Evolutionary conservation across 2,888 invertebrate species (phyloP), one percentile per base, ranked within the genome.

Genomic region (Archips xylosteana): DNA sequence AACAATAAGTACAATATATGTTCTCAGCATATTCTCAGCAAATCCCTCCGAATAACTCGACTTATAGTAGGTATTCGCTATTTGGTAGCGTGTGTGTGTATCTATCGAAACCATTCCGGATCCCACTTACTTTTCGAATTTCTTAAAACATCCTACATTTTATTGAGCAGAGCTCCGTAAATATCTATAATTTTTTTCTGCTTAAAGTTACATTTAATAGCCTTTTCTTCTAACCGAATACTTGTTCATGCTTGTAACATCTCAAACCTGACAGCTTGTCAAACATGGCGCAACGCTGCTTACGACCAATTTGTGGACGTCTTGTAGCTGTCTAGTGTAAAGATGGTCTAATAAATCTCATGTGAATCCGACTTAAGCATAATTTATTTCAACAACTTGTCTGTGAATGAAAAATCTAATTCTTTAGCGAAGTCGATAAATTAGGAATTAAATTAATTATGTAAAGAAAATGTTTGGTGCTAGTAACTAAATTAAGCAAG

Each of bases 341-440:
- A 67, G 23, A 62, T 47, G 57, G 45, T 49, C 45, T 45, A 54
- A 71, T 71, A 54, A 71, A 71, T 71, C 61, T 60, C 45, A 51
- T 3, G n/a, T 47, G 61, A 61, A 42, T 61, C 51, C 36, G 60
- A 71, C 60, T 61, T 66, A 12, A 61, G 45, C 39, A 66, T 60
- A 66, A 61, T 61, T 42, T 66, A 71, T 71, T 13, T 42, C 61
- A 32, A 51, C 59, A 54, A 36, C 15, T 60, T 60, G 47, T 60
- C 42, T 54, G 39, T 8, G 6, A 34, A 63, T 34, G 57, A 23
- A 57, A 15, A 47, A 45, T 57, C 0, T 15, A 62, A 62, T 42
- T 42, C 62, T 23, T 60, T 60, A 34, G 4, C 2, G 60, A 36
- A 36, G 13, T 13, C 6, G 36, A 60, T 36, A n/a, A 60, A 60